Percentiles rank a stretch among this genome's conserved stretches.
phyloP scores from a whole-genome alignment of 2,797 vertebrate genomes.

The Loris lydekkerianus region DNA sequence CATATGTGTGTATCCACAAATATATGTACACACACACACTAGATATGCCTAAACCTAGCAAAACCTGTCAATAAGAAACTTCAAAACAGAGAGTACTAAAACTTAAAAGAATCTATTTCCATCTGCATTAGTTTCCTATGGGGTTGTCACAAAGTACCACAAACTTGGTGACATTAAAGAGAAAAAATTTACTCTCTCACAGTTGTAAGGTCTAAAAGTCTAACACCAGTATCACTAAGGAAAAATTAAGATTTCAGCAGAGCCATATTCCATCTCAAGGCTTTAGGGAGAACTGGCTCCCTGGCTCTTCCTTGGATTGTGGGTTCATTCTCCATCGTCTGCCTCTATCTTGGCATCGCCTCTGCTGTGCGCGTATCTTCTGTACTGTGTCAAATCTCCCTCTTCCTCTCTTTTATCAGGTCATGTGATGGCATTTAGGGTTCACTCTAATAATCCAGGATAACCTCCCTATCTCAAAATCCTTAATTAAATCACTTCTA shows the following conservation, averaged over 20 bases:
- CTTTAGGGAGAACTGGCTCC: neutral
- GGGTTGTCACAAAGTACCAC: neutral
- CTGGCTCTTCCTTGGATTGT: neutral
- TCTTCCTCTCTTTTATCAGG: neutral
- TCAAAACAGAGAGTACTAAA: neutral
- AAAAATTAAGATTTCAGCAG: neutral
- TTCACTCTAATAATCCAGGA: neutral
- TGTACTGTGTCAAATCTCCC: neutral
- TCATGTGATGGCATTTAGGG: neutral
- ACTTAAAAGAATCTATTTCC: neutral
- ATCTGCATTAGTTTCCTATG: neutral
- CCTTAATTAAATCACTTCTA: neutral
- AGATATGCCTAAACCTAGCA: neutral
- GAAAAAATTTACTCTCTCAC: neutral
- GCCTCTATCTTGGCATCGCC: neutral
- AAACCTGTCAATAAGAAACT: neutral
- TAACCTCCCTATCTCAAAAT: conserved; percentile 25
- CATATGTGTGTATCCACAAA: too few relatives aligned
- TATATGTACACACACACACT: neutral
- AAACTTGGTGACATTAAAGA: neutral
- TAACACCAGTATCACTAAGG: neutral
- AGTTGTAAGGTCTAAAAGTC: neutral
- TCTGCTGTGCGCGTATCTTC: neutral
- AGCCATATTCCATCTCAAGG: neutral
- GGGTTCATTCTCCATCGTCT: neutral